Conservation (phyloP, 2,888 invertebrate genomes). For the Tholera decimalis region DNA sequence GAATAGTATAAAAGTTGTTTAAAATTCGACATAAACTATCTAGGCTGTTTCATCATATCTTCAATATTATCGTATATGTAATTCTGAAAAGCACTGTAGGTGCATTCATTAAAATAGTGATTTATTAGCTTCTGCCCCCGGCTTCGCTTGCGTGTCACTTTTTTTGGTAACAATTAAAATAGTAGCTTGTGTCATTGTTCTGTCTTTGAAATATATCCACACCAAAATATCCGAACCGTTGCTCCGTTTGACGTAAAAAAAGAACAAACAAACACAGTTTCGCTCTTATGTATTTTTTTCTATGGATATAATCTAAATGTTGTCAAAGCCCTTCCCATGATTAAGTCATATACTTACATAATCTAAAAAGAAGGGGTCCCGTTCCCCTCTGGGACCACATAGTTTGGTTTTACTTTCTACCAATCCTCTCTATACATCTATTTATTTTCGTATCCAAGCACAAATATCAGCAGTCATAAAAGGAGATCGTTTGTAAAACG, state of each 20-base stretch:
- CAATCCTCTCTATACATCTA: slow-evolving; percentile 39
- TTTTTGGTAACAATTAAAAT: too few species aligned
- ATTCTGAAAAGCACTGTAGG: neutral
- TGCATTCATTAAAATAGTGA: neutral
- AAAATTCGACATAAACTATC: neutral
- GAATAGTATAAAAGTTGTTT: slow-evolving; percentile 1
- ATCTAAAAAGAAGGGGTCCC: neutral
- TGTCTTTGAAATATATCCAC: too few species aligned
- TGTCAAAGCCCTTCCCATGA: neutral
- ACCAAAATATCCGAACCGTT: too few species aligned
- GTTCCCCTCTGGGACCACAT: slow-evolving; percentile 18
- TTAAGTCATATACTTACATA: neutral
- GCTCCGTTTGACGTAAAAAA: too few species aligned
- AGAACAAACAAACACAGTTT: too few species aligned
- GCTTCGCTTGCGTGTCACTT: too few species aligned
- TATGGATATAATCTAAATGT: neutral
- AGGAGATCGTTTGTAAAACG: slow-evolving; percentile 65
- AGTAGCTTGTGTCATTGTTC: too few species aligned
- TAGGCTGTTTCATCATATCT: neutral
- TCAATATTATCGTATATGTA: neutral
- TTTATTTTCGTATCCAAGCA: slow-evolving; percentile 54
- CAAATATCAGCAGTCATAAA: slow-evolving; percentile 59
- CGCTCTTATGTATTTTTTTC: too few species aligned
- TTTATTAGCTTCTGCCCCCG: too few species aligned
- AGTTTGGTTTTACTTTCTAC: slow-evolving; percentile 48